phyloP scores from a whole-genome alignment of 2,113 vertebrate species.

The Pseudopipra pipra region DNA sequence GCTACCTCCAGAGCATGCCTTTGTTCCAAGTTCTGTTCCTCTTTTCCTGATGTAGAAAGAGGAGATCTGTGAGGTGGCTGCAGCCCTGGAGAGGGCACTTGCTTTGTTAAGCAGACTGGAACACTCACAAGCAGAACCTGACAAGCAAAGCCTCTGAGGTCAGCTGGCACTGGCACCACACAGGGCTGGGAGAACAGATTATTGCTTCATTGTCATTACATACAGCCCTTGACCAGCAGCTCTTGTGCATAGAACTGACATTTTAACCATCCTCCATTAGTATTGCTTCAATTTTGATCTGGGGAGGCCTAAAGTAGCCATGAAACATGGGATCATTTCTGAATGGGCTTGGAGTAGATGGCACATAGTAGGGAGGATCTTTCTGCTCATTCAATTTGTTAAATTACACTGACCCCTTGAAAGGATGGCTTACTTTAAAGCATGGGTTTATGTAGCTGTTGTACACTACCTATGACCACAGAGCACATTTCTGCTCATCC shows the following conservation, averaged over 20 bases:
- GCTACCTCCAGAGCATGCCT: not conserved
- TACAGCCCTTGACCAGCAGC: not conserved
- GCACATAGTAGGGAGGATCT: not conserved
- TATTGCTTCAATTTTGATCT: not conserved
- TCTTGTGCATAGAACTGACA: not conserved
- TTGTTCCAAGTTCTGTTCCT: not conserved
- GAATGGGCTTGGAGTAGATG: not conserved
- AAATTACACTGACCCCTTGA: not conserved
- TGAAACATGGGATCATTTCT: not conserved
- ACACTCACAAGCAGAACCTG: not conserved
- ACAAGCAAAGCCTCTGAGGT: not conserved
- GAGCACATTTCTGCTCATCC: not conserved
- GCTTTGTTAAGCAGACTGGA: not conserved
- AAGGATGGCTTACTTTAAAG: not conserved
- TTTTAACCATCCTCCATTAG: not conserved
- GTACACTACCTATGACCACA: not conserved
- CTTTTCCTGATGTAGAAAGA: not conserved
- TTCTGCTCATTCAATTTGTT: not conserved
- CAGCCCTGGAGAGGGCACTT: not conserved
- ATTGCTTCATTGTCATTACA: not conserved
- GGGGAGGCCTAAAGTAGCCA: not conserved
- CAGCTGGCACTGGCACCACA: not conserved
- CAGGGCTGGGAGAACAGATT: not conserved
- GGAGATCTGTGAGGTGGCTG: rapidly evolving
- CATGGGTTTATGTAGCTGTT: not conserved